These are phyloP conservation scores for Amblyjoppa fuscipennis DNA, from an alignment of 2,888 invertebrate species.

Conservation along the genomic window DNA sequence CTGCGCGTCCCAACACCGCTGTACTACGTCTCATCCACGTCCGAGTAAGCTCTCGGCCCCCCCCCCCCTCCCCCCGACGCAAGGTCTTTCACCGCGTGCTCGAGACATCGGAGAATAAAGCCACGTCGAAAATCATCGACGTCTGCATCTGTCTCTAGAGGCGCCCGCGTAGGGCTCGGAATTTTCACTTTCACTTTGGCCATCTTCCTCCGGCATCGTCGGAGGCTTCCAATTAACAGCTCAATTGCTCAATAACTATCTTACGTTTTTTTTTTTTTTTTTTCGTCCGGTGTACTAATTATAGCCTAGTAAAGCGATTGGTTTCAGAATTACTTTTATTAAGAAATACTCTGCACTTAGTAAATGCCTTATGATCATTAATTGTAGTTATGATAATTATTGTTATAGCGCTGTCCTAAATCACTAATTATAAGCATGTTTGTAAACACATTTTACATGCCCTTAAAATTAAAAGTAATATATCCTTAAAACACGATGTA, in stretches of 20 bases:
- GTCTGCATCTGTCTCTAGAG: not conserved
- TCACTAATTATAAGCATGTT: constrained; percentile 85
- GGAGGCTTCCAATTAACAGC: not conserved
- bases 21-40: constrained; percentile 6
- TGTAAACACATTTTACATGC: constrained; percentile 85
- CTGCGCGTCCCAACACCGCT: constrained; percentile 24
- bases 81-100: constrained; percentile 32
- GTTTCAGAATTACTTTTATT: constrained; percentile 85
- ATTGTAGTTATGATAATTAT: constrained; percentile 84
- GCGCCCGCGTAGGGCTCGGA: not conserved
- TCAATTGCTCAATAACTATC: not conserved
- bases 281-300: not conserved
- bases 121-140: not conserved
- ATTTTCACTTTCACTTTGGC: too few species aligned
- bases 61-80: not conserved
- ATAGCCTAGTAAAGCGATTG: constrained; percentile 50
- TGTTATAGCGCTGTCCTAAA: constrained; percentile 84
- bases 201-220: too few species aligned
- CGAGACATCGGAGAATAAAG: constrained; percentile 41
- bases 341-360: constrained; percentile 85
- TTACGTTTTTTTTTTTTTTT: not conserved
- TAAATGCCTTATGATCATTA: constrained; percentile 85
- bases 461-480: constrained; percentile 84
- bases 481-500: constrained; percentile 82
- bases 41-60: constrained; percentile 34